Conservation (phyloP, 64 coral and sea anemone genomes). For the Stichodactyla mertensii region DNA sequence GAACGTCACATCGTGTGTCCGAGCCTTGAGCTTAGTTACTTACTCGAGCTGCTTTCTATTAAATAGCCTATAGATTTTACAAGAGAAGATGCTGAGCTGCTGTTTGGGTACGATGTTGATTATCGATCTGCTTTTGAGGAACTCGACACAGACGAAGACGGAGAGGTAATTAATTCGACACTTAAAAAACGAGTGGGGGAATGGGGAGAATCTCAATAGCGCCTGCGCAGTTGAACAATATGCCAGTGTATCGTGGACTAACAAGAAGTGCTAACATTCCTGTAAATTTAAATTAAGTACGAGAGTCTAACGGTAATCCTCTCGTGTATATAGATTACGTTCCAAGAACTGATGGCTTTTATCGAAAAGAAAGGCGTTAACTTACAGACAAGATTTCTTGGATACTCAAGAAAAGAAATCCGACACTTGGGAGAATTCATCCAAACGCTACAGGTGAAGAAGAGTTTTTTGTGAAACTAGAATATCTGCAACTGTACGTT, state of each 20-base stretch:
- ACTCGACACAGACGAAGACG: constrained; percentile 94
- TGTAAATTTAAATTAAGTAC: too few species aligned
- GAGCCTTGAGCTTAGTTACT: background rate
- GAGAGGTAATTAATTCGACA: constrained; percentile 50
- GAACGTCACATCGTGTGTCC: too few species aligned
- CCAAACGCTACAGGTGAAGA: constrained; percentile 79
- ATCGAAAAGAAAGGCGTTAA: constrained; percentile 96
- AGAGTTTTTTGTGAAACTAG: background rate
- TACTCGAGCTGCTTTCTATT: background rate
- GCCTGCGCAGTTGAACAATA: too few species aligned
- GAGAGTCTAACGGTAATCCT: too few species aligned
- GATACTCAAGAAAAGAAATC: constrained; percentile 96
- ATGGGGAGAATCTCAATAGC: too few species aligned
- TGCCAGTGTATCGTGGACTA: too few species aligned
- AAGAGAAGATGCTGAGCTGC: constrained; percentile 71
- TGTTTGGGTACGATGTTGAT: constrained; percentile 82
- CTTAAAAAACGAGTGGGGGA: too few species aligned
- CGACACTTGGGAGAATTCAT: constrained; percentile 95
- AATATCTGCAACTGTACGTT: too few species aligned
- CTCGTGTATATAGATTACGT: constrained; percentile 71
- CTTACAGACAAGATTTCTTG: constrained; percentile 92
- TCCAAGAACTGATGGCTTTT: constrained; percentile 97
- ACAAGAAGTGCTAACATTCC: too few species aligned
- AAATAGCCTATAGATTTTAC: constrained; percentile 74
- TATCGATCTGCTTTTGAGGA: constrained; percentile 91